Base-by-base conservation (phyloP, 2,888 invertebrate species). In the Erannis defoliaria region DNA sequence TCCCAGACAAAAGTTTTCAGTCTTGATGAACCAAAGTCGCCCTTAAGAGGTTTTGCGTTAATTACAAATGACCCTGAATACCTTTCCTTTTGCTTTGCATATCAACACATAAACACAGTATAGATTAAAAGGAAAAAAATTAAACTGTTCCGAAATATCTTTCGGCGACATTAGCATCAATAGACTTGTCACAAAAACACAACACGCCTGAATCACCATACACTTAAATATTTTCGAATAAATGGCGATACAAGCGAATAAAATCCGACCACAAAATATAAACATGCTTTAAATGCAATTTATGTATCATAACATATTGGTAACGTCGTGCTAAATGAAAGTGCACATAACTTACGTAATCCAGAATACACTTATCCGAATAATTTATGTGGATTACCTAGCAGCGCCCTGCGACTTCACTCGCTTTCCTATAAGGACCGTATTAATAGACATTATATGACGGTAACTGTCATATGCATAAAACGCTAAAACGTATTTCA, bases 251-350 rank as follows among this genome's bases (percentile, higher is more conserved):
- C n/a, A 19, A 40, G 16, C 45, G 55, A 60, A 65, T 63, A 62
- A 68, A 62, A 55, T 42, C 21, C 55, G 43, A 48, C 53, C 50
- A 48, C 61, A 49, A 46, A 62, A 68, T 43, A 63, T 68, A 45
- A 65, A 53, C 56, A 55, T 40, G 57, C 49, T 62, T 62, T 63
- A 64, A 62, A 65, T 46, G 18, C 48, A 46, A 66, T 70, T 67
- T 66, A 64, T 66, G 66, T 49, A 38, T 62, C 64, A 67, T 67
- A 68, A 64, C 57, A 62, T 48, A 59, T 56, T 59, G 61, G 50
- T 61, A 62, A 65, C 57, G 62, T 50, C 62, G 40, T 55, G 51
- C 53, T 64, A 46, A 63, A 56, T 46, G 57, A 60, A 65, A 62
- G 46, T 43, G 45, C 60, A 42, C 57, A 66, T 66, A 57, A 62